Conservation (phyloP, 2,113 vertebrate genomes). For the Mesoclemmys tuberculata region DNA sequence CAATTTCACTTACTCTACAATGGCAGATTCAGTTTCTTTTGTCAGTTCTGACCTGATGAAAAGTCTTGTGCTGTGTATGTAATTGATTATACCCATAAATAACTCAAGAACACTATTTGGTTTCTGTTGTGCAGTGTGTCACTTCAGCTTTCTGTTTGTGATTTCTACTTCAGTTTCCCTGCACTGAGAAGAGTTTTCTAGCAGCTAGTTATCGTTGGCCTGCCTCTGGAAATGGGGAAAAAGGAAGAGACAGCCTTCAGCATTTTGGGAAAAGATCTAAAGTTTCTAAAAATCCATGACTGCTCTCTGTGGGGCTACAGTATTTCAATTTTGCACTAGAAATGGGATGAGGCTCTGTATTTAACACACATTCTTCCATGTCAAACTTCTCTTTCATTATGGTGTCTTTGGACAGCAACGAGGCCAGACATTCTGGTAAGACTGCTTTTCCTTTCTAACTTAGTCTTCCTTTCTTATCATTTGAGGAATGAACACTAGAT, state of each 20-base stretch:
- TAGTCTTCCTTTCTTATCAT: background rate
- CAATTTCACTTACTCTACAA: slow-evolving; percentile 32
- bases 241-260: background rate
- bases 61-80: slow-evolving; percentile 48
- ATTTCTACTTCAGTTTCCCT: slow-evolving; percentile 50
- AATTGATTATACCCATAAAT: slow-evolving; percentile 65
- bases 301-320: background rate
- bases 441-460: background rate
- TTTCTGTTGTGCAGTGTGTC: slow-evolving; percentile 35
- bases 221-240: slow-evolving; percentile 25
- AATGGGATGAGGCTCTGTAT: background rate
- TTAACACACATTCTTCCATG: background rate
- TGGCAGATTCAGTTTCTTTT: slow-evolving; percentile 55
- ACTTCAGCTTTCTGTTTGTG: slow-evolving; percentile 62
- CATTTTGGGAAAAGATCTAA: background rate
- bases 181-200: slow-evolving; percentile 16
- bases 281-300: background rate
- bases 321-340: background rate
- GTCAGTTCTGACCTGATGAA: slow-evolving; percentile 64
- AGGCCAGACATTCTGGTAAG: background rate
- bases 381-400: background rate
- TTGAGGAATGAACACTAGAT: background rate
- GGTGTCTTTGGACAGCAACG: background rate
- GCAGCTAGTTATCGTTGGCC: background rate
- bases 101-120: slow-evolving; percentile 62